Evolutionary conservation across 2,888 invertebrate genomes (phyloP).

Genomic region (Pycnomerus fuliginosus): DNA sequence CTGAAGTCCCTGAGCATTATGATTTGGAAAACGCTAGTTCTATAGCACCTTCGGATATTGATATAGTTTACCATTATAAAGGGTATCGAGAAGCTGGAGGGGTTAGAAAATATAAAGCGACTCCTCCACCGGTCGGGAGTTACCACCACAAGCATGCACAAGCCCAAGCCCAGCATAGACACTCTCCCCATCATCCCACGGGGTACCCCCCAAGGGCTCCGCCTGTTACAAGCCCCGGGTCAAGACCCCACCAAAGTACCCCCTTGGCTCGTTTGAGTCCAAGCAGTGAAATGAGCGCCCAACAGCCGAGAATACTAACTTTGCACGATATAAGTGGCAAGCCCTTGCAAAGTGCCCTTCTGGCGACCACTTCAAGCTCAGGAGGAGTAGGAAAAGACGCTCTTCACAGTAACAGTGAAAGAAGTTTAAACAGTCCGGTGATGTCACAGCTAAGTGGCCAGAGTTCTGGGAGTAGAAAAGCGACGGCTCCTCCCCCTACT

Average conservation of each 20-base stretch:
- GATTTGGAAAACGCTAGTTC: constrained; percentile 97
- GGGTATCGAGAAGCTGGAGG: constrained; percentile 85
- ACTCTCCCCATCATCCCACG: constrained; percentile 74
- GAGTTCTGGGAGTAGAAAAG: constrained; percentile 78
- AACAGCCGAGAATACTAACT: constrained; percentile 90
- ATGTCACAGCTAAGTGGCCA: constrained; percentile 90
- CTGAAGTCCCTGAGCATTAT: constrained; percentile 87
- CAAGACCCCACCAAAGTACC: constrained; percentile 82
- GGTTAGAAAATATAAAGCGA: constrained; percentile 83
- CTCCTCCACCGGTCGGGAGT: constrained; percentile 75
- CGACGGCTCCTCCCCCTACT: constrained; percentile 67
- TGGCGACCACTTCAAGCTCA: constrained; percentile 87
- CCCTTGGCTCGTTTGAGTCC: constrained; percentile 88
- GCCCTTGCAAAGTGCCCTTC: constrained; percentile 82
- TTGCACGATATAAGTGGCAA: constrained; percentile 92
- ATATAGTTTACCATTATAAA: constrained; percentile 95
- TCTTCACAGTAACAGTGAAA: constrained; percentile 87
- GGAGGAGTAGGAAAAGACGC: constrained; percentile 86
- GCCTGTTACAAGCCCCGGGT: constrained; percentile 69
- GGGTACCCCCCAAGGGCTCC: constrained; percentile 74
- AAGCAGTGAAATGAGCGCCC: constrained; percentile 87
- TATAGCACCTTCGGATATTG: constrained; percentile 96
- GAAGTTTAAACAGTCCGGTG: constrained; percentile 88
- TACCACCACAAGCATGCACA: constrained; percentile 77
- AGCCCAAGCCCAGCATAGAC: constrained; percentile 66